Evolutionary conservation across 2,888 invertebrate species (phyloP).

Genomic region (Lasius fuliginosus): DNA sequence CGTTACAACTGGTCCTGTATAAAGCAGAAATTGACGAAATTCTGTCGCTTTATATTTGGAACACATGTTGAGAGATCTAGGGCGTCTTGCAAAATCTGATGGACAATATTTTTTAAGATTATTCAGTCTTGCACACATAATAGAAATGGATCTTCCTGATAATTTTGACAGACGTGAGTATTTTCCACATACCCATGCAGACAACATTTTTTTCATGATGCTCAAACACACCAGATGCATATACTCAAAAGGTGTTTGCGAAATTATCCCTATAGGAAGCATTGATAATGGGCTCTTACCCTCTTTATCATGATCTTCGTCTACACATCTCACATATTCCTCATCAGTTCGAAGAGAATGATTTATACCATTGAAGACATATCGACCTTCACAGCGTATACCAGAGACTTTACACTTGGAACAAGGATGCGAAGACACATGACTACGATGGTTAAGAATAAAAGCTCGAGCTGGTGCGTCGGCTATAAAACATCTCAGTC

Average conservation of each 20-base stretch:
- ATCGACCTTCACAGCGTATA: background rate
- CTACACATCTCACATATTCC: too few relatives aligned
- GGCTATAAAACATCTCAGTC: background rate
- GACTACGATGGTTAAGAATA: background rate
- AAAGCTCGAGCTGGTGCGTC: background rate
- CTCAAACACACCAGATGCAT: background rate
- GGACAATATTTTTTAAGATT: background rate
- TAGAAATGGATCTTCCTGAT: background rate
- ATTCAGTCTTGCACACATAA: background rate
- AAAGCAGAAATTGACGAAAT: background rate
- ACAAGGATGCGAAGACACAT: background rate
- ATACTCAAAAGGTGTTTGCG: background rate
- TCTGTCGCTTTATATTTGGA: background rate
- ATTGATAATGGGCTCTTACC: background rate
- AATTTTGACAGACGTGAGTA: background rate
- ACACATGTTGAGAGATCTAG: too few relatives aligned
- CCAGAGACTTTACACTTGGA: conserved; percentile 1
- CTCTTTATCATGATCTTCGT: too few relatives aligned
- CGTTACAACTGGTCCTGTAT: background rate
- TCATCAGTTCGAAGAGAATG: background rate
- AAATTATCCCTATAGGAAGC: background rate
- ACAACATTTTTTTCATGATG: background rate
- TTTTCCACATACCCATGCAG: background rate
- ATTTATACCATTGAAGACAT: background rate
- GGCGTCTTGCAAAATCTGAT: background rate